These are phyloP conservation scores for Tiphia femorata DNA, from an alignment of 2,888 invertebrate species.

Conservation along the genomic window DNA sequence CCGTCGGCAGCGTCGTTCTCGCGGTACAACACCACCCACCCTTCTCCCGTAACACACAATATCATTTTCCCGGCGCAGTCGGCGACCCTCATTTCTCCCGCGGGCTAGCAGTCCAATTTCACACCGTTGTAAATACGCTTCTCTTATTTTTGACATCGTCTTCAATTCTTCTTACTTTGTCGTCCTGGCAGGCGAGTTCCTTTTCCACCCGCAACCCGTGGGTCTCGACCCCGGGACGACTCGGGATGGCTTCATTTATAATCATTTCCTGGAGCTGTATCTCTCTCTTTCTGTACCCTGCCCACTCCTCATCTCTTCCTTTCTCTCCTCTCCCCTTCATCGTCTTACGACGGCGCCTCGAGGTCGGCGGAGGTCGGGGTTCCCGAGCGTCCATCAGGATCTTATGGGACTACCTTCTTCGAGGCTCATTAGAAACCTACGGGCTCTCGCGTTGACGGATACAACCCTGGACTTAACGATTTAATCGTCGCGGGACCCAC, in stretches of 20 bases:
- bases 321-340: background rate
- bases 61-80: slow-evolving; percentile 56
- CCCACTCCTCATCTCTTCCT: background rate
- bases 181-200: slow-evolving; percentile 54
- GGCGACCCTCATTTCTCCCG: slow-evolving; percentile 58
- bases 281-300: slow-evolving; percentile 48
- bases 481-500: slow-evolving; percentile 21
- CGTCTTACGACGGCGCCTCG: background rate
- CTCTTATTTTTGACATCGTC: slow-evolving; percentile 66
- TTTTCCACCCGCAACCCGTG: slow-evolving; percentile 36
- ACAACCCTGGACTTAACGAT: slow-evolving; percentile 22
- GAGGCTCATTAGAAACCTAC: slow-evolving; percentile 32
- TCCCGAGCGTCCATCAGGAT: slow-evolving; percentile 34
- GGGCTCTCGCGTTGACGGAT: slow-evolving; percentile 19
- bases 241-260: slow-evolving; percentile 66
- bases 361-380: slow-evolving; percentile 29
- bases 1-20: slow-evolving; percentile 29
- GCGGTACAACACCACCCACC: no score
- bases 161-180: slow-evolving; percentile 68
- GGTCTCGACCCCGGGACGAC: slow-evolving; percentile 38
- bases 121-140: slow-evolving; percentile 67
- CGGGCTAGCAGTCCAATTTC: slow-evolving; percentile 64
- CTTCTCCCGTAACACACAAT: slow-evolving; percentile 51
- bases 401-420: slow-evolving; percentile 27
- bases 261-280: slow-evolving; percentile 64